Evolutionary conservation across 2,797 vertebrate species (phyloP).

Genomic region (Phrynocephalus forsythii): DNA sequence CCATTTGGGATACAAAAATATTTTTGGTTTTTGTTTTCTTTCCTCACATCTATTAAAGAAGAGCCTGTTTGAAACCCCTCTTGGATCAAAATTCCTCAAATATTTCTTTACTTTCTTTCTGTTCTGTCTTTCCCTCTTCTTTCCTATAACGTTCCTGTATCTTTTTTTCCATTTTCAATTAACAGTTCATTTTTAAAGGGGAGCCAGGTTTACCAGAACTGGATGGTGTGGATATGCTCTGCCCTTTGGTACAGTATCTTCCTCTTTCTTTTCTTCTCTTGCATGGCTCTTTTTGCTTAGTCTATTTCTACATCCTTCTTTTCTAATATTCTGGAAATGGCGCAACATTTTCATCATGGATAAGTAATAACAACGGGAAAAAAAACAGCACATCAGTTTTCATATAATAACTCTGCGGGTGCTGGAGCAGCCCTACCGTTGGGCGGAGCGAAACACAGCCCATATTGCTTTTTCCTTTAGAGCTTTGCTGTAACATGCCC

Average conservation of each 20-base stretch:
- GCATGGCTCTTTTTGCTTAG: slow-evolving; percentile 53
- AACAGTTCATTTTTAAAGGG: slow-evolving; percentile 80
- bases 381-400: neutral
- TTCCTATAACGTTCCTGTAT: slow-evolving; percentile 10
- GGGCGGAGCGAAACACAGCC: neutral
- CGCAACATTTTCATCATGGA: neutral
- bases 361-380: neutral
- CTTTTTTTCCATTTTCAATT: slow-evolving; percentile 59
- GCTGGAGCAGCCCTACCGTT: neutral
- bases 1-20: neutral
- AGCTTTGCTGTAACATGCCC: neutral
- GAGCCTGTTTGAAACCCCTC: neutral
- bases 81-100: neutral
- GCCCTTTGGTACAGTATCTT: slow-evolving; percentile 87
- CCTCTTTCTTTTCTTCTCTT: slow-evolving; percentile 50
- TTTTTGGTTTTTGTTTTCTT: neutral
- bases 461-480: too few relatives aligned
- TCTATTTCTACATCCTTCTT: neutral
- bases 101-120: neutral
- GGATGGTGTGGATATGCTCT: slow-evolving; percentile 75
- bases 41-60: slow-evolving; percentile 11
- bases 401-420: neutral
- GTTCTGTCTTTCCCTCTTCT: neutral
- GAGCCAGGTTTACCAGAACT: slow-evolving; percentile 77
- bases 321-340: slow-evolving; percentile 31